phyloP scores from a whole-genome alignment of 2,797 vertebrate species.

The Sciurus vulgaris region DNA sequence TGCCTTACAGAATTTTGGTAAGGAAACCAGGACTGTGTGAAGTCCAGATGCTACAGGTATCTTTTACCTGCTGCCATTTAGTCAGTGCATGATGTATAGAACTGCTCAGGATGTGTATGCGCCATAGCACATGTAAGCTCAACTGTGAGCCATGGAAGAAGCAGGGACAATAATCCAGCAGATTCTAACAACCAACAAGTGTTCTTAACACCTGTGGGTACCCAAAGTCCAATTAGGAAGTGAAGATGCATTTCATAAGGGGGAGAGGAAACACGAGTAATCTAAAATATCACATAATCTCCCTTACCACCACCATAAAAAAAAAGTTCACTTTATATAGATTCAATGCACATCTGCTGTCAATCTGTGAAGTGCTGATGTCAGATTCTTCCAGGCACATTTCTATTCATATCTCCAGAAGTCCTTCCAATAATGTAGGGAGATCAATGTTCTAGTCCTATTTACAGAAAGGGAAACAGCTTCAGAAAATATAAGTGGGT shows the following conservation, averaged over 20 bases:
- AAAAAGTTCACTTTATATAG: neutral
- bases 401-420: conserved; percentile 12
- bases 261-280: neutral
- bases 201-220: neutral
- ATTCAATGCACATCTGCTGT: neutral
- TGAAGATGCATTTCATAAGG: neutral
- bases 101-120: neutral
- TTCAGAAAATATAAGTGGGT: neutral
- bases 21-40: neutral
- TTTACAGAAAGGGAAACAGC: neutral
- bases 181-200: neutral
- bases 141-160: neutral
- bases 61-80: neutral
- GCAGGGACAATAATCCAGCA: neutral
- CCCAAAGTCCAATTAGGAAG: neutral
- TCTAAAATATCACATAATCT: neutral
- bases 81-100: too few relatives aligned
- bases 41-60: neutral
- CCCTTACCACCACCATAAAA: neutral
- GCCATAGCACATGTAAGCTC: neutral
- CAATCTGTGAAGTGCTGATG: neutral
- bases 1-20: neutral
- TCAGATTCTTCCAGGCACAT: neutral
- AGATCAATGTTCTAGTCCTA: neutral
- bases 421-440: neutral